Conservation (phyloP, 2,797 vertebrate species). For the Mycteria americana region DNA sequence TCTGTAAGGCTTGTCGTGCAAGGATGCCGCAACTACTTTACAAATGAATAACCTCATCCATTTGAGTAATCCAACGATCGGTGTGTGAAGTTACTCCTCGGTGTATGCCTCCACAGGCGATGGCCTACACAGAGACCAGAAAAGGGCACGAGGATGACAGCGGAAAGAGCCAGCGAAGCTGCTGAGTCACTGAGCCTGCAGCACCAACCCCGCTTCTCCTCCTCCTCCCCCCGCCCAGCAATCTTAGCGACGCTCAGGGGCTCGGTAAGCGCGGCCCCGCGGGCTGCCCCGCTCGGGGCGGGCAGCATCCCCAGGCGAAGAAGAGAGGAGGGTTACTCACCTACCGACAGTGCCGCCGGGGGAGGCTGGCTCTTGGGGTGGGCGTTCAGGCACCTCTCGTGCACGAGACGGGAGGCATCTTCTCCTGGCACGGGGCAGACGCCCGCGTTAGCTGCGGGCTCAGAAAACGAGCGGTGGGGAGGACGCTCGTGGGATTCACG, state of each 20-base stretch:
- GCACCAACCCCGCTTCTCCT: accelerated
- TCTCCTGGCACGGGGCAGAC: neutral
- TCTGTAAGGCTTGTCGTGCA: neutral
- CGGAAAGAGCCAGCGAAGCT: neutral
- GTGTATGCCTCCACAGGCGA: neutral
- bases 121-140: neutral
- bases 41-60: neutral
- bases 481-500: neutral
- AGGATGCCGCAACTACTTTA: neutral
- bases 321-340: neutral
- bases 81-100: accelerated
- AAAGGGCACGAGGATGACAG: neutral
- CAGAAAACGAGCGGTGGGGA: neutral
- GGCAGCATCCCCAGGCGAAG: neutral
- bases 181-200: neutral
- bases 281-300: neutral
- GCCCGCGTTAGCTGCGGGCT: neutral
- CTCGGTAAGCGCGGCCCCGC: neutral
- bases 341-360: neutral
- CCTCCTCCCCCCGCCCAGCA: neutral
- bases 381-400: neutral
- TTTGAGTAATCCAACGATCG: neutral
- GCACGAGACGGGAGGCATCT: neutral
- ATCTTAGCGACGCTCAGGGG: accelerated
- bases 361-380: neutral